These are phyloP conservation scores for Ibidorhyncha struthersii DNA, from an alignment of 2,113 vertebrate genomes.

Conservation along the genomic window DNA sequence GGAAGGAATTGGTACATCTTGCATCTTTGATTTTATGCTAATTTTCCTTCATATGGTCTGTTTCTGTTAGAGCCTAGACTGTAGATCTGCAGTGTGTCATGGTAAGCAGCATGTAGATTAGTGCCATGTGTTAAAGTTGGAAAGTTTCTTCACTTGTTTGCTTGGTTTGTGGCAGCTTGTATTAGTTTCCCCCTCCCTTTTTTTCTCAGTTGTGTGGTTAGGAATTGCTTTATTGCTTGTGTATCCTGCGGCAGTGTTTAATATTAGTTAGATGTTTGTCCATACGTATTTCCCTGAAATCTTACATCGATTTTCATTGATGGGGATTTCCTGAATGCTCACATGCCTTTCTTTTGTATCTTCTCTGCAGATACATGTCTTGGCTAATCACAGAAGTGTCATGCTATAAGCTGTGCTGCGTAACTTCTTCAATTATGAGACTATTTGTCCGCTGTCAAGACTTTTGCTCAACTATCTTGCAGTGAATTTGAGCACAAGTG, in stretches of 20 bases:
- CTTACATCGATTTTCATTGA: not conserved
- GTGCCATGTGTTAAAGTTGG: slow-evolving; percentile 37
- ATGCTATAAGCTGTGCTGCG: not conserved
- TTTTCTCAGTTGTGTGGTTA: not conserved
- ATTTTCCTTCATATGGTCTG: slow-evolving; percentile 47
- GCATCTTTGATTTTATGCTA: slow-evolving; percentile 37
- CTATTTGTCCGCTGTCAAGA: not conserved
- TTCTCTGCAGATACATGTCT: not conserved
- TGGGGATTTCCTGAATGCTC: not conserved
- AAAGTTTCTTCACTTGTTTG: not conserved
- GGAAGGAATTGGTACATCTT: slow-evolving; percentile 11
- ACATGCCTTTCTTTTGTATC: not conserved
- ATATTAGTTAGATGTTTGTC: not conserved
- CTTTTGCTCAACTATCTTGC: not conserved
- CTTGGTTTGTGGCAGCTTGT: not conserved
- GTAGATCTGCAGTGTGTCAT: slow-evolving; percentile 7
- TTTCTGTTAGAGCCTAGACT: slow-evolving; percentile 25
- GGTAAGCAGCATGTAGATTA: slow-evolving; percentile 16
- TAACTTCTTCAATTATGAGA: not conserved
- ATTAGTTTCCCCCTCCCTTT: not conserved
- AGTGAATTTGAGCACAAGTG: not conserved
- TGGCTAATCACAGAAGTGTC: not conserved
- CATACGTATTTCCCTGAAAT: not conserved
- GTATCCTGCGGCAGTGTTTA: not conserved
- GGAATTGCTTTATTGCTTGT: not conserved